Base-by-base conservation (phyloP, 2,888 invertebrate species). In the Megamerina dolium region DNA sequence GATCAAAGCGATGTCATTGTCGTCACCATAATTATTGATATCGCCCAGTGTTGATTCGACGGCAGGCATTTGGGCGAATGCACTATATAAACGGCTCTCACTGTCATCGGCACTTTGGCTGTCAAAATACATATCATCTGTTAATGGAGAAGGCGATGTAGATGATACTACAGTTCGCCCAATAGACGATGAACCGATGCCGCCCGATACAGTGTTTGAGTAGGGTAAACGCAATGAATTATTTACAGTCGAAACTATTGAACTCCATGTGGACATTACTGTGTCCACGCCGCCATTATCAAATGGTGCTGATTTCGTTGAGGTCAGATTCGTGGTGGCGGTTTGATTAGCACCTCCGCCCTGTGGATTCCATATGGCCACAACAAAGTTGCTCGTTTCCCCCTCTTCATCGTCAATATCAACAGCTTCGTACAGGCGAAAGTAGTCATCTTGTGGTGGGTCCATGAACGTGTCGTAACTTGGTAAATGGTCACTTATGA, bases 1-100 rank as follows among this genome's bases (percentile, higher is more conserved):
- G 49, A 70, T 66, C 48, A 68, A 54, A 46, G 67, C 64, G 36
- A 69, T 64, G 48, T 60, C 60, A 17, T 56, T 56, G 43, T 64
- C 61, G 43, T 60, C 55, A 27, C 35, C 33, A 13, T 30, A 30
- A 30, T n/a, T 30, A n/a, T 10, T 23, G n/a, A n/a, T n/a, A n/a
- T n/a, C n/a, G 23, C 23, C 23, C 23, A 10, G 8, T 23, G 23
- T 10, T 8, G 23, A 23, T 10, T 23, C 23, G 6, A 23, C 23
- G 23, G 10, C 23, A 8, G 23, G n/a, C n/a, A n/a, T 23, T 23
- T 23, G 23, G 10, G 23, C 23, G 10, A 23, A 8, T 23, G 23
- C 10, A 23, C 8, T 23, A 10, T 8, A 23, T 10, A 23, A 23
- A 23, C 10, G 23, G 10, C 23, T 10, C 23, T 23, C 23, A 8